Evolutionary conservation across 1,140 invertebrate genomes (phyloP).

Genomic region (Cyrtorhinus lividipennis): DNA sequence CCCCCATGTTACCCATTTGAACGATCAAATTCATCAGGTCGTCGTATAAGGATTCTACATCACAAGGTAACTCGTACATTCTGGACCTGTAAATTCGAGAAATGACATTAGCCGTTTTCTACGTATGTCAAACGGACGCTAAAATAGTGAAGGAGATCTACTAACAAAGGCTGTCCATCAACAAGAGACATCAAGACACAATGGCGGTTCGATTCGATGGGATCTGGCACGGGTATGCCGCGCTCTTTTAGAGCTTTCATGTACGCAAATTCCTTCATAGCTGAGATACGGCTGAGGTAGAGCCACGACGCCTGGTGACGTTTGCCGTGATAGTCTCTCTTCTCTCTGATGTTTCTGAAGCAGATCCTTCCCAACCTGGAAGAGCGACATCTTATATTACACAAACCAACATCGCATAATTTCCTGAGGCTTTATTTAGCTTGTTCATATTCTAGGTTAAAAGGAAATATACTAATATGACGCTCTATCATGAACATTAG

Average conservation of each 20-base stretch:
- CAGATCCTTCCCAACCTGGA: slow-evolving; percentile 78
- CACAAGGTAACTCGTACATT: slow-evolving; percentile 52
- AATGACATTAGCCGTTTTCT: neutral
- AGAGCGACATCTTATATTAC: slow-evolving; percentile 23
- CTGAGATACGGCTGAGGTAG: slow-evolving; percentile 92
- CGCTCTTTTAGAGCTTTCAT: slow-evolving; percentile 87
- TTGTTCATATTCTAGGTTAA: too few species aligned
- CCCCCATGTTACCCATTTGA: slow-evolving; percentile 76
- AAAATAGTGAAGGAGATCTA: slow-evolving; percentile 18
- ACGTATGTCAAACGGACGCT: neutral
- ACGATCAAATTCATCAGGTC: slow-evolving; percentile 92
- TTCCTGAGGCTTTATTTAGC: neutral
- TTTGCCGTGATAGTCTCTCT: slow-evolving; percentile 92
- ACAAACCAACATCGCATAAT: neutral
- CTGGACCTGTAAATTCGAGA: slow-evolving; percentile 47
- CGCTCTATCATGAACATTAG: too few species aligned
- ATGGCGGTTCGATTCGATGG: slow-evolving; percentile 90
- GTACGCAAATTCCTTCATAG: slow-evolving; percentile 95
- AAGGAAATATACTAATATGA: too few species aligned
- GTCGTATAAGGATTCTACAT: slow-evolving; percentile 74
- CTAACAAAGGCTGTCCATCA: slow-evolving; percentile 55
- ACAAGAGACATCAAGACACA: slow-evolving; percentile 94
- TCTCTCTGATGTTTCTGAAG: slow-evolving; percentile 92
- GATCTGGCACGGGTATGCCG: slow-evolving; percentile 88
- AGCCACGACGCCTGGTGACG: slow-evolving; percentile 85